Base-by-base conservation (phyloP, 2,888 invertebrate species). In the Troides aeacus region DNA sequence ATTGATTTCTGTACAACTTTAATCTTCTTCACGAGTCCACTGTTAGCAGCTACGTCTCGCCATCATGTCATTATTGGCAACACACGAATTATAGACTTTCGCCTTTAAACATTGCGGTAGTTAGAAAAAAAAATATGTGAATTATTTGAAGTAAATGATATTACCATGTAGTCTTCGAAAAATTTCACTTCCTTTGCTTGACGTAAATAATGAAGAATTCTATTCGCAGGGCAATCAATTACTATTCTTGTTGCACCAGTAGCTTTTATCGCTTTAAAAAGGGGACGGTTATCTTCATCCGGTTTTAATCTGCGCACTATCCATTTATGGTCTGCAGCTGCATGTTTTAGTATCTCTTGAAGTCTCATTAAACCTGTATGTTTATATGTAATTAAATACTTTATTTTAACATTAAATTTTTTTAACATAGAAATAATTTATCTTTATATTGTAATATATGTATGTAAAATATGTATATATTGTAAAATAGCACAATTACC, bases 111-210 rank as follows among this genome's bases (percentile, higher is more conserved):
- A 3, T 5, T 30, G 30, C 30, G 30, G 30, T 5, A 30, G 30
- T 30, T 30, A 30, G 30, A 5, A 30, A 30, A 30, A 3, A 4
- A 30, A 5, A 30, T 30, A 30, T 46, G 46, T 46, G 15, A 46
- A 15, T 46, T 15, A 46, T 12, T 46, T 15, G 12, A 15, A 15
- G 12, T 42, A 12, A 42, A 42, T 24, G 39, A 23, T 24, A 5
- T 64, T 59, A 94, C 94, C 93, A 97, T 96, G 83, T 97, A 96
- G 79, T 97, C 96, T 71, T 95, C 96, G 82, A 98, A 94, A 88
- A 98, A 95, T 76, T 97, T 96, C 18, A 98, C 95, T 84, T 97
- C 96, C 74, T 95, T 94, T 0, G 98, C 97, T 86, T 97, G 97
- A 61, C 94, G 93, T 30, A 97, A 82, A 63, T 97, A 94, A 2